Evolutionary conservation across 2,888 invertebrate genomes (phyloP), one percentile per base, ranked within the genome.

Genomic region (Epirrhoe alternata): DNA sequence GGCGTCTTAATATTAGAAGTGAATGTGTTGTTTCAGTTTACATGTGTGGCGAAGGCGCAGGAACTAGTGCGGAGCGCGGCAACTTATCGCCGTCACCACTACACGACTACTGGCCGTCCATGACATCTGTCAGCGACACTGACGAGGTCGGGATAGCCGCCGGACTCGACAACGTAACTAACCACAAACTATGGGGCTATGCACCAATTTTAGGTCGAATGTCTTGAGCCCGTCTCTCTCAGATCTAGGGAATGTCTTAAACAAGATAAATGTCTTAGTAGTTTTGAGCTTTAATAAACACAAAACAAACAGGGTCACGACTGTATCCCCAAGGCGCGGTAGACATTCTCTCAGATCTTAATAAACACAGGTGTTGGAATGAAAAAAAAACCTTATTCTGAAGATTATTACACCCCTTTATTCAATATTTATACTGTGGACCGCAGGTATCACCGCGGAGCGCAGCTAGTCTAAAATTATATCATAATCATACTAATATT

Each of bases 111-210:
- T 90, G 89, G 89, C 85, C 88, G 57, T 85, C 88, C 71, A 85
- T 85, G 60, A 83, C 88, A 50, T 84, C 87, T 42, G 83, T 84
- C 80, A 84, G 86, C 79, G 92, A 90, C 80, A 83, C 81, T 70
- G 90, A 90, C 72, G 90, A 91, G 77, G 88, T 89, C 70, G 88
- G 89, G 67, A 86, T 88, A 69, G 88, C 88, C 68, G 84, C 83
- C 69, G 84, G 86, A 70, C 83, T 89, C 71, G 86, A 88, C 80
- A 89, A 89, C 78, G 91, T 90, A 77, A 88, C 38, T 42, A 12
- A 42, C 5, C 5, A 10, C 2, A 4, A 1, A 42, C 4, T 35
- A 35, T 12, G 35, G 0, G 12, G 12, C 10, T 12, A 5, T 12
- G 12, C n/a, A n/a, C 3, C 24, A 24, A 24, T 24, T 1, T 24